Evolutionary conservation across 2,113 vertebrate genomes (phyloP).

Genomic region (Mobula hypostoma): DNA sequence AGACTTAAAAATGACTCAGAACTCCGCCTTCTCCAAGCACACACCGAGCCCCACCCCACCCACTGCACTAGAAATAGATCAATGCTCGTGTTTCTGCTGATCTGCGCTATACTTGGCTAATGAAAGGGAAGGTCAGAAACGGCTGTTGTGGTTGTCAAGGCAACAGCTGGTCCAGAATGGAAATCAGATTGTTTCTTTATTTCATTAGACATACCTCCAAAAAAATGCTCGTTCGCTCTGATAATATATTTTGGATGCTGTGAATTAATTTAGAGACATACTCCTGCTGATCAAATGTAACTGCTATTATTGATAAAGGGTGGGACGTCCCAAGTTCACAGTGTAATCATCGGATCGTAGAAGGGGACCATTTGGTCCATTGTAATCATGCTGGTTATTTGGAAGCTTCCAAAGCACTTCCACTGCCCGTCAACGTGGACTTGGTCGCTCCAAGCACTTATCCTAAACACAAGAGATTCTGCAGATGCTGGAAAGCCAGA

Average conservation of each 20-base stretch:
- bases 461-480: too few species aligned
- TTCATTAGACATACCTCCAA: not conserved
- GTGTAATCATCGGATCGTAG: too few species aligned
- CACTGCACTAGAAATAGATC: not conserved
- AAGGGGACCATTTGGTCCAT: too few species aligned
- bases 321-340: not conserved
- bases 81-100: not conserved
- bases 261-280: not conserved
- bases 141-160: not conserved
- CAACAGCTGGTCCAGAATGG: constrained; percentile 4
- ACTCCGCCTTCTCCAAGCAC: not conserved
- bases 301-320: not conserved
- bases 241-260: not conserved
- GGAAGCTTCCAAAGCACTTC: too few species aligned
- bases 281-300: not conserved
- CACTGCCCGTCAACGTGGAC: too few species aligned
- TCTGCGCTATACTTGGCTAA: not conserved
- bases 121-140: constrained; percentile 6
- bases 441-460: too few species aligned
- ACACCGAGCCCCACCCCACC: not conserved
- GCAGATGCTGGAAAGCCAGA: too few species aligned
- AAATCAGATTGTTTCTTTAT: not conserved
- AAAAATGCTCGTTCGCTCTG: not conserved
- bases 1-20: not conserved
- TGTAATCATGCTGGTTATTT: too few species aligned